Evolutionary conservation across 2,113 vertebrate genomes (phyloP).

Genomic region (Rhizomys pruinosus): DNA sequence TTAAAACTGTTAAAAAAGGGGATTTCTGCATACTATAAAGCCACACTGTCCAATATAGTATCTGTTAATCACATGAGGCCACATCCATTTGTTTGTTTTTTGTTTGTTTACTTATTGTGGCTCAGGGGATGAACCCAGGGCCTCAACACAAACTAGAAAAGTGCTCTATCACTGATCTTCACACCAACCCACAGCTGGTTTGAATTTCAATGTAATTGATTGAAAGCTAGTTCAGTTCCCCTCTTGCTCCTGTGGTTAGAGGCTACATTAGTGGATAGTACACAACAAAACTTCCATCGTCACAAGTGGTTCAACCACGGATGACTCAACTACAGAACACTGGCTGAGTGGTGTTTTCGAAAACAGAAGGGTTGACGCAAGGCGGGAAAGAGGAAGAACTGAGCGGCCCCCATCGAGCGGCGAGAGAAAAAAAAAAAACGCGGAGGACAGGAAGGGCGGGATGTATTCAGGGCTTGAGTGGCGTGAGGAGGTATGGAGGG

Average conservation of each 20-base stretch:
- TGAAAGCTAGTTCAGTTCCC: conserved; percentile 12
- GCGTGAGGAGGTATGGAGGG: too few relatives aligned
- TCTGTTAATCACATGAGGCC: not conserved
- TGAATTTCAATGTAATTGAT: conserved; percentile 10
- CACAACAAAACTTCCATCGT: not conserved
- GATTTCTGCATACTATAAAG: not conserved
- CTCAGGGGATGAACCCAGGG: not conserved
- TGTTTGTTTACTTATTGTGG: too few relatives aligned
- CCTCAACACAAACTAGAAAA: not conserved
- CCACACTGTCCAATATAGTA: not conserved
- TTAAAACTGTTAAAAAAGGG: conserved; percentile 31
- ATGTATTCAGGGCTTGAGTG: too few relatives aligned
- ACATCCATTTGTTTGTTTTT: not conserved
- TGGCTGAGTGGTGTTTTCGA: not conserved
- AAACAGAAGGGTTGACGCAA: too few relatives aligned
- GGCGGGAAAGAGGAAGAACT: too few relatives aligned
- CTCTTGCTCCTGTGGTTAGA: not conserved
- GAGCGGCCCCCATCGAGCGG: not conserved
- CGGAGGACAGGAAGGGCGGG: too few relatives aligned
- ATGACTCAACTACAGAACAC: not conserved
- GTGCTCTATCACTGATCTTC: not conserved
- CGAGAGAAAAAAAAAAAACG: too few relatives aligned
- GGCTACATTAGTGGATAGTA: not conserved
- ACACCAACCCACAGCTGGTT: not conserved
- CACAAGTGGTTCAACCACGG: not conserved